Percentiles rank a stretch among this genome's conserved stretches.
These are phyloP conservation scores for Hydraecia micacea DNA, from an alignment of 2,888 invertebrate genomes.

Conservation along the genomic window DNA sequence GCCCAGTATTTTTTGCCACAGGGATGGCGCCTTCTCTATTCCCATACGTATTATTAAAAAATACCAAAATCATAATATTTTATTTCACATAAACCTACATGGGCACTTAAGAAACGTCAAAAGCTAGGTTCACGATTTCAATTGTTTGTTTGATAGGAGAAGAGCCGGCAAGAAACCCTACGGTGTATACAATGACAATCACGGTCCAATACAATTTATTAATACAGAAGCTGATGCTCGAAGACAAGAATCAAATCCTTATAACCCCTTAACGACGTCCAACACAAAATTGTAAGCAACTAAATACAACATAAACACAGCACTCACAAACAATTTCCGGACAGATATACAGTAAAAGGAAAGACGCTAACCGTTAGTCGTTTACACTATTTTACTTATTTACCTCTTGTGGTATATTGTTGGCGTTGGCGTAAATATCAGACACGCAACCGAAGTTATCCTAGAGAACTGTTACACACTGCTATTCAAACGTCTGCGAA, in stretches of 20 bases:
- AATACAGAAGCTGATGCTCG: neutral
- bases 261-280: neutral
- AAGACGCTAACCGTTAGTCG: constrained; percentile 47
- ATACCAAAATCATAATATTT: no score
- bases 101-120: neutral
- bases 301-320: constrained; percentile 25
- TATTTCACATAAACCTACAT: neutral
- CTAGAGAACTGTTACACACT: constrained; percentile 51
- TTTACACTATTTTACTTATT: constrained; percentile 59
- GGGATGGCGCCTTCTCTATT: neutral
- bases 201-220: neutral
- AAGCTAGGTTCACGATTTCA: neutral
- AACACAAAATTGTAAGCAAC: neutral
- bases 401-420: constrained; percentile 53
- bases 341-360: constrained; percentile 36
- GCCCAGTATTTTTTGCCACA: neutral
- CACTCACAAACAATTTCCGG: constrained; percentile 9
- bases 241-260: neutral
- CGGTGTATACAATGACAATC: neutral
- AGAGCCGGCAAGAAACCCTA: neutral
- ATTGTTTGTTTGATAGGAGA: neutral
- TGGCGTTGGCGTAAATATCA: constrained; percentile 53
- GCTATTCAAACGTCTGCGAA: constrained; percentile 58
- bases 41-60: no score
- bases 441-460: constrained; percentile 41